Evolutionary conservation across 2,797 vertebrate species (phyloP), one percentile per base, ranked within the genome.

Genomic region (Botia almorhae): DNA sequence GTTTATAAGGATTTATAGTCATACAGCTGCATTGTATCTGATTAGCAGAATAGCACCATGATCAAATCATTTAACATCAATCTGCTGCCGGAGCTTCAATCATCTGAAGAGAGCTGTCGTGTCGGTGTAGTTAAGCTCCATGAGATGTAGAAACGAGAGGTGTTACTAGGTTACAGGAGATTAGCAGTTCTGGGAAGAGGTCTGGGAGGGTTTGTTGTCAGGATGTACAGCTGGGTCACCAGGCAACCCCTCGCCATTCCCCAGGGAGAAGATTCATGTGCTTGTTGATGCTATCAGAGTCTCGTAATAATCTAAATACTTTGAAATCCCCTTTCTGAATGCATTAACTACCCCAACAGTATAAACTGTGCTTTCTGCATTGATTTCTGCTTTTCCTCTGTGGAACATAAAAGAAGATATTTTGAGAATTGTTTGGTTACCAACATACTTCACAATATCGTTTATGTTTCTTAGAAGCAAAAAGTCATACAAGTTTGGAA

Each of bases 161-260:
- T 36, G 87, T 89, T 85, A 85, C 78, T 72, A 71, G 78, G 85
- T 60, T 78, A 87, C 81, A 43, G 79, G 72, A 75, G 61, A 83
- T 84, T 81, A 84, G 80, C 73, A 29, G 50, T 72, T 60, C 61
- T 46, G 63, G 51, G 60, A 33, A 71, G 55, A 74, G 67, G 36
- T 48, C 53, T 19, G 26, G 39, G 8, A 68, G 75, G 69, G 19
- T 74, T 72, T 65, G 87, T 88, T 88, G 83, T 85, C 82, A 46
- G 86, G 70, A 21, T 63, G 60, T 58, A 69, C 39, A 46, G 65
- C 43, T 67, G 65, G 39, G 78, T 88, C 86, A 87, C 87, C 87
- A 82, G 85, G 86, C 84, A 87, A 91, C 89, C 85, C 36, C 56
- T 53, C 33, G 26, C 70, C 26, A 74, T 8, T 82, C 75, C 76